Base-by-base conservation (phyloP, 2,888 invertebrate genomes). In the Crossocerus cetratus region DNA sequence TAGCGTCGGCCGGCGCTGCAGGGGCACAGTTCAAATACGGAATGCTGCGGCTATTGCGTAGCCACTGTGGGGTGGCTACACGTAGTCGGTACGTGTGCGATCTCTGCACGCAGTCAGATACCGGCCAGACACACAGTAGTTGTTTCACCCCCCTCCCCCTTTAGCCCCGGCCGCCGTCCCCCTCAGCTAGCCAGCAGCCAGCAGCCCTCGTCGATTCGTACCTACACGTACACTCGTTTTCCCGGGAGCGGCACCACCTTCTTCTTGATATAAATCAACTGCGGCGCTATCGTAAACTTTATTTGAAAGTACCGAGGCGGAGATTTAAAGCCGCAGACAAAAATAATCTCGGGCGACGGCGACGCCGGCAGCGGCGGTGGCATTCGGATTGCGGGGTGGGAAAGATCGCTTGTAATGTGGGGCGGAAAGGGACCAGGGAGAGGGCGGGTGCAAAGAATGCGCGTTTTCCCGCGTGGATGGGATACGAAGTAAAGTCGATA, bases 181-280 rank as follows among this genome's bases (percentile, higher is more conserved):
- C n/a, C n/a, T n/a, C n/a, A n/a, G n/a, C n/a, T n/a, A n/a, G n/a
- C n/a, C n/a, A n/a, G n/a, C n/a, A 32, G 21, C 57, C 21, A 64
- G 53, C 23, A 44, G 23, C 43, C 49, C 18, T 18, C 43, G 32
- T 55, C 21, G 53, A 45, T 53, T 59, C 13, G 16, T 32, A 55
- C 68, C 14, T 59, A 42, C 64, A 62, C 57, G 45, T 55, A n/a
- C 56, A 21, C 57, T 49, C 64, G n/a, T 21, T 44, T 44, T 23
- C 55, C 43, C 56, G 32, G 8, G 11, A 16, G 67, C 66, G 66
- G 65, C 77, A 76, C 76, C 74, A 74, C 78, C 72, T 71, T 78
- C 82, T 80, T 74, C 75, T 44, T 76, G 77, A 80, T 84, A 86
- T 86, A 86, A 86, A 86, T 86, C 86, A 86, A 82, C 85, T 84